Conservation (phyloP, 1,140 invertebrate species). For the Olivierus martensii region DNA sequence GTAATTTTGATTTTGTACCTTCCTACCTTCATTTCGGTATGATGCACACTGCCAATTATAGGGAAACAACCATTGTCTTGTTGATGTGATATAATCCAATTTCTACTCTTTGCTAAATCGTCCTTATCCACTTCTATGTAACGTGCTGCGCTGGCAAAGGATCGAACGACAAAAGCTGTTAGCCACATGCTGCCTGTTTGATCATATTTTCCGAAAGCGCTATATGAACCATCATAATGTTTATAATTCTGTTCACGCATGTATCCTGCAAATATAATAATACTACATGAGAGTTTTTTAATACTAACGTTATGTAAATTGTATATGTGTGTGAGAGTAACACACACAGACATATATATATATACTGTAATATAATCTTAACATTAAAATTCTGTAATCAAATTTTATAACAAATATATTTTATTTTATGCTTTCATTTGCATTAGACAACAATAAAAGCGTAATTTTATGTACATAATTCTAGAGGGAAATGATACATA, state of each 20-base stretch:
- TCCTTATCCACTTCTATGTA: background rate
- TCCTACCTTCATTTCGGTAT: conserved; percentile 8
- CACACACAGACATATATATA: too few species aligned
- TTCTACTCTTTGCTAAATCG: background rate
- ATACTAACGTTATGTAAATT: too few species aligned
- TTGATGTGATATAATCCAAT: background rate
- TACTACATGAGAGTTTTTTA: too few species aligned
- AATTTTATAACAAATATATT: too few species aligned
- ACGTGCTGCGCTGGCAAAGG: conserved; percentile 44
- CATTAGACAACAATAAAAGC: too few species aligned
- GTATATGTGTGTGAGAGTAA: too few species aligned
- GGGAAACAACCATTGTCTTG: background rate
- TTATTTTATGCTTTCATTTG: too few species aligned
- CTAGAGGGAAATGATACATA: too few species aligned
- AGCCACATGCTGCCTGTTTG: conserved; percentile 57
- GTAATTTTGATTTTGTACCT: too few species aligned
- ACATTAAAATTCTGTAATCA: too few species aligned
- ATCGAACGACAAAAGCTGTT: conserved; percentile 65
- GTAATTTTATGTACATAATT: too few species aligned
- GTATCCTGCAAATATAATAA: conserved; percentile 1
- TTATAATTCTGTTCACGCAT: conserved; percentile 32
- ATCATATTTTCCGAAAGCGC: conserved; percentile 54
- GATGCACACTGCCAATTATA: background rate
- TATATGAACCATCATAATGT: conserved; percentile 61
- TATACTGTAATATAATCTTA: too few species aligned